A percentile compares a stretch with the other conserved stretches of the same genome.
phyloP scores from a whole-genome alignment of 1,140 invertebrate genomes.

The Drosophila navojoa region DNA sequence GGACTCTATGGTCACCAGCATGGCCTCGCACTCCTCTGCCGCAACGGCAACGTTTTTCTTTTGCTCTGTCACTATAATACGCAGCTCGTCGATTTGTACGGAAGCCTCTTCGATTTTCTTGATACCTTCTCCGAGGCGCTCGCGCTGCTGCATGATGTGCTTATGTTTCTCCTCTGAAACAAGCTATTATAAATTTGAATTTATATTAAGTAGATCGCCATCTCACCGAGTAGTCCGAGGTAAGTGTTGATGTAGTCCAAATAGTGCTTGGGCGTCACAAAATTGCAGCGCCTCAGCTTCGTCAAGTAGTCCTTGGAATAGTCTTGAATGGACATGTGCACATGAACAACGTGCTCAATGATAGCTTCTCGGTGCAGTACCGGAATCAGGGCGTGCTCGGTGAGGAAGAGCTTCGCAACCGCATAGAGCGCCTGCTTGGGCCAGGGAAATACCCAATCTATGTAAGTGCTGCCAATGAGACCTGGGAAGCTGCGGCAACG shows the following conservation, averaged over 20 bases:
- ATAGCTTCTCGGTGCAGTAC: slow-evolving; percentile 88
- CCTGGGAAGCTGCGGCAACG: slow-evolving; percentile 95
- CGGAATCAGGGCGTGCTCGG: slow-evolving; percentile 86
- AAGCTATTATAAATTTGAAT: not conserved
- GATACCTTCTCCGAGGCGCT: slow-evolving; percentile 84
- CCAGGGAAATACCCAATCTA: slow-evolving; percentile 97
- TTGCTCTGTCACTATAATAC: slow-evolving; percentile 78
- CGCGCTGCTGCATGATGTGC: slow-evolving; percentile 84
- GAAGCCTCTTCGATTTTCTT: slow-evolving; percentile 82
- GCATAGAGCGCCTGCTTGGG: slow-evolving; percentile 93
- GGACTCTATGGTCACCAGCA: slow-evolving; percentile 77
- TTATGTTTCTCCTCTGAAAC: slow-evolving; percentile 83
- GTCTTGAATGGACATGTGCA: slow-evolving; percentile 89
- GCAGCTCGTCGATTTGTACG: slow-evolving; percentile 77
- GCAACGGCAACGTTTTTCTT: slow-evolving; percentile 78
- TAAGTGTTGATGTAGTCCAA: slow-evolving; percentile 93
- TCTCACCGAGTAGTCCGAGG: slow-evolving; percentile 88
- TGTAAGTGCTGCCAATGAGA: slow-evolving; percentile 95
- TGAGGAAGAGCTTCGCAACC: slow-evolving; percentile 92
- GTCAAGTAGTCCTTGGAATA: slow-evolving; percentile 90
- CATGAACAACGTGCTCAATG: slow-evolving; percentile 92
- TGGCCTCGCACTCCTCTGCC: slow-evolving; percentile 76
- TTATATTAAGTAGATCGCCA: not conserved
- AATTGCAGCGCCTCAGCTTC: slow-evolving; percentile 91
- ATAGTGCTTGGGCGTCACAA: slow-evolving; percentile 95